Base-by-base conservation (phyloP, 2,797 vertebrate species). In the Ceryle rudis region DNA sequence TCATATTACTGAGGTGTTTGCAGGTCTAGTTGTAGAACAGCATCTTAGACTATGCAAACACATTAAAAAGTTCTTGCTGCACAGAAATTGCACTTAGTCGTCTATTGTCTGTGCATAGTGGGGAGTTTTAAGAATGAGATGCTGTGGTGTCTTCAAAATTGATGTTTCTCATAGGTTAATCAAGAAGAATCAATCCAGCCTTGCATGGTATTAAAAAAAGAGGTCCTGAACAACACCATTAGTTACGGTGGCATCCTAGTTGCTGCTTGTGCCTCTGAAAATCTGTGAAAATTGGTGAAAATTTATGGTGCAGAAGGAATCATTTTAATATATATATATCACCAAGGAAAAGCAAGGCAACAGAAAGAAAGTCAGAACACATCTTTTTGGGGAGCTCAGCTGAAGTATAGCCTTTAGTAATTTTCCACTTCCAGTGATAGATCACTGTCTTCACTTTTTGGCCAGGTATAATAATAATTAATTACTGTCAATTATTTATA, bases 401-500 rank as follows among this genome's bases (percentile, higher is more conserved):
- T 82, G 41, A 92, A 77, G 28, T 74, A 83, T 11, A 89, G 31
- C 51, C 20, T 93, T 95, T 21, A 72, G 35, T 67, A 90, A 85
- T 89, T 92, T 95, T 92, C 61, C 18, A 6, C n/a, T 74, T 92
- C 58, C 58, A 37, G 66, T 90, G 57, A 94, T 49, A 87, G 58
- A 95, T 91, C 80, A 90, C 37, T 11, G 25, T 80, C 51, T 86
- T 92, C 37, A 47, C 9, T 77, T 95, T 93, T 94, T 58, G 47
- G 29, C 26, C 69, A 89, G 58, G 44, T 91, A n/a, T 89, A 95
- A 84, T 74, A 88, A 74, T 93, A 91, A 77, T 94, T 93, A 96
- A 83, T 94, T 96, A 33, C 46, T 84, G 71, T 81, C 71, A 93
- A 77, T 93, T 96, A 87, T 91, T 94, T 92, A 73, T 89, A 55